phyloP scores from a whole-genome alignment of 1,140 invertebrate species.

The Contarinia nasturtii region DNA sequence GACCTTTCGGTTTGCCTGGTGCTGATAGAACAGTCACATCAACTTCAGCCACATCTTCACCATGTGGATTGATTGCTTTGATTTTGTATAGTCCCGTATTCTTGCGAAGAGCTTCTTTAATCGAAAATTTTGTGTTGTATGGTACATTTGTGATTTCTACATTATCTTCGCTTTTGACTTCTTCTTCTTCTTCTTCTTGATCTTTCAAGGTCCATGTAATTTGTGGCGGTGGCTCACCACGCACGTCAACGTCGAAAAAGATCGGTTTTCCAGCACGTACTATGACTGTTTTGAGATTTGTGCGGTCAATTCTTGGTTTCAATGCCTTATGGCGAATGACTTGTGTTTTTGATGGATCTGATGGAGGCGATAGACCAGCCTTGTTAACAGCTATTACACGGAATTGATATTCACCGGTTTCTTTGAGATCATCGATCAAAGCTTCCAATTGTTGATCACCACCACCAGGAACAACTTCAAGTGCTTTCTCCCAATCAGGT shows the following conservation, averaged over 20 bases:
- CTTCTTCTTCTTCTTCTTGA: too few species aligned
- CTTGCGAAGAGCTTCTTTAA: conserved; percentile 62
- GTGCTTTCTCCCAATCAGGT: conserved; percentile 78
- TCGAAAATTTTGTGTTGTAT: conserved; percentile 81
- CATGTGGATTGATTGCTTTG: conserved; percentile 77
- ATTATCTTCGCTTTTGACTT: conserved; percentile 38
- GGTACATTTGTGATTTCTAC: conserved; percentile 77
- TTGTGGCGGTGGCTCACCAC: conserved; percentile 84
- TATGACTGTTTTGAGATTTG: conserved; percentile 76
- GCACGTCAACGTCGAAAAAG: conserved; percentile 83
- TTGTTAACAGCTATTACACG: conserved; percentile 91
- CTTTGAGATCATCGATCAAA: conserved; percentile 70
- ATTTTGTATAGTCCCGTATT: conserved; percentile 85
- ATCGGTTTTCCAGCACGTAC: conserved; percentile 83
- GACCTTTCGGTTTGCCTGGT: conserved; percentile 71
- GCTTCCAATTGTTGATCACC: conserved; percentile 48
- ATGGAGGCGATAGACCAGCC: conserved; percentile 82
- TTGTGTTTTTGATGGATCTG: conserved; percentile 81
- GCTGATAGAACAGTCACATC: conserved; percentile 78
- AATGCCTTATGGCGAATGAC: conserved; percentile 70
- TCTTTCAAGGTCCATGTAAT: conserved; percentile 62
- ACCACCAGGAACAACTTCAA: conserved; percentile 71
- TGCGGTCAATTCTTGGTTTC: conserved; percentile 91
- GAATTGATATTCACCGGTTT: conserved; percentile 89
- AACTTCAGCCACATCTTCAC: conserved; percentile 81